Conservation (phyloP, 2,888 invertebrate genomes). For the Crepidodera aurea region DNA sequence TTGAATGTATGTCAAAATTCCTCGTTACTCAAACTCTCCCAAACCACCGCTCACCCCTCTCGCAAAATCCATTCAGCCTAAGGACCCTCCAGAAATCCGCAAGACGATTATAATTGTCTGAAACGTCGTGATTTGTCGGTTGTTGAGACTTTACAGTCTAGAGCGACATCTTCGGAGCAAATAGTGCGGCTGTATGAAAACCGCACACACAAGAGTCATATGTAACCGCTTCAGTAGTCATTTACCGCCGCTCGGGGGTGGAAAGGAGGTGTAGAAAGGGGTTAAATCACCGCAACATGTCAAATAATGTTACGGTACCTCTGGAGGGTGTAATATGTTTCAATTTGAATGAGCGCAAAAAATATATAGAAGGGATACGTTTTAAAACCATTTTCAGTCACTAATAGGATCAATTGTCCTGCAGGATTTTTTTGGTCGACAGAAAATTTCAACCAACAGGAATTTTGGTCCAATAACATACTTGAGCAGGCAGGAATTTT, state of each 20-base stretch:
- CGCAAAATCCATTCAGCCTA: constrained; percentile 9
- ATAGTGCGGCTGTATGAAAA: constrained; percentile 33
- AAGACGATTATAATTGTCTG: constrained; percentile 16
- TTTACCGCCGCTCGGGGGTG: constrained; percentile 35
- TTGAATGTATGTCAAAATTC: no score
- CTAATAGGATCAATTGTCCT: no score
- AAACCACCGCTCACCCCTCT: neutral
- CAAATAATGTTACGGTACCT: constrained; percentile 43
- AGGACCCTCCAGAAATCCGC: constrained; percentile 18
- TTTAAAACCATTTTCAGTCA: no score
- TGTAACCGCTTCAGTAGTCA: constrained; percentile 45
- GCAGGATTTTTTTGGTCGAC: no score
- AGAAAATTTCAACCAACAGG: no score
- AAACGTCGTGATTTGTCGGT: constrained; percentile 31
- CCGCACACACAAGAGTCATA: constrained; percentile 41
- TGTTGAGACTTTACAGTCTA: constrained; percentile 15
- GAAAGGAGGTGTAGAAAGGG: constrained; percentile 36
- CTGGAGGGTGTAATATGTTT: no score
- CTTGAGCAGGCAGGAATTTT: no score
- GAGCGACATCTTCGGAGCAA: constrained; percentile 33
- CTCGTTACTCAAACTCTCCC: no score
- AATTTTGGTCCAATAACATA: no score
- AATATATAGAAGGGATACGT: no score
- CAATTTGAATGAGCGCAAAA: no score
- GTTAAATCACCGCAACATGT: constrained; percentile 43